phyloP scores from a whole-genome alignment of 2,888 invertebrate species.

The Pachliopta kotzebuea region DNA sequence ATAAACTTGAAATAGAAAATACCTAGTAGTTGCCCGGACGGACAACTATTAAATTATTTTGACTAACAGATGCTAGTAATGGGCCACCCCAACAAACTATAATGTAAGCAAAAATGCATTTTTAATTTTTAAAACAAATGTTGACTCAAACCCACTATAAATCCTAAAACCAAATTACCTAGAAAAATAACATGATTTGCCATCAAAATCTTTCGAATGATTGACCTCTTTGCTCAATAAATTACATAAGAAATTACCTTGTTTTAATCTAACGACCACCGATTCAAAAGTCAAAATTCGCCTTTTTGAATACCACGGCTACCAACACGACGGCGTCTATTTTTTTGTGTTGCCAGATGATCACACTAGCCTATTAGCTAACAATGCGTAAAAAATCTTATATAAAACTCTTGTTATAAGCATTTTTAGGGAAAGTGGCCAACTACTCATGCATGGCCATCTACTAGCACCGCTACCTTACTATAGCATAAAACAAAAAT shows the following conservation, averaged over 20 bases:
- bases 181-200: constrained; percentile 21
- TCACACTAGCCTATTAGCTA: constrained; percentile 10
- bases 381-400: constrained; percentile 10
- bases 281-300: constrained; percentile 18
- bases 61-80: constrained; percentile 4
- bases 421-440: constrained; percentile 14
- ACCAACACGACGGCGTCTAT: constrained; percentile 18
- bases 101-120: background rate
- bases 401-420: constrained; percentile 14
- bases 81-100: constrained; percentile 16
- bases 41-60: constrained; percentile 15
- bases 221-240: constrained; percentile 16
- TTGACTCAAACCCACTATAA: constrained; percentile 12
- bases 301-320: constrained; percentile 19
- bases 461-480: constrained; percentile 20
- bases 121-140: constrained; percentile 13
- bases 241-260: constrained; percentile 26
- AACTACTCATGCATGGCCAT: constrained; percentile 22
- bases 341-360: constrained; percentile 6
- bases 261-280: too few relatives aligned
- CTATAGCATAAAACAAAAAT: too few relatives aligned
- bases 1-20: too few relatives aligned
- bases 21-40: constrained; percentile 7
- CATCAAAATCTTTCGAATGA: constrained; percentile 22
- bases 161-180: constrained; percentile 9